phyloP scores from a whole-genome alignment of 1,140 invertebrate species.

The Caenorhabditis brenneri region DNA sequence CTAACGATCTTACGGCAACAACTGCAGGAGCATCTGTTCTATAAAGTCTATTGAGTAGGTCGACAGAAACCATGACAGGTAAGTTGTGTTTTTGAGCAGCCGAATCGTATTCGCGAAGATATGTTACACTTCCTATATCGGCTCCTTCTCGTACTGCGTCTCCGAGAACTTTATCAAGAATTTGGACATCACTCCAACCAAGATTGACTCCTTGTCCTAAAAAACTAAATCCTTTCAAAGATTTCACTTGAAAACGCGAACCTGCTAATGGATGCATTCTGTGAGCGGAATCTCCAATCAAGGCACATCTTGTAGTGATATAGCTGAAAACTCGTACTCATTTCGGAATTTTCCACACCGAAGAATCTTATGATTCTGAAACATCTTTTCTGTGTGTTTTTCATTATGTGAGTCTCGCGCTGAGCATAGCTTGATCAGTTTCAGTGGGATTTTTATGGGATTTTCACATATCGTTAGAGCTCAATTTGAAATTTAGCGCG shows the following conservation, averaged over 20 bases:
- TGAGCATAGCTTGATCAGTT: too few species aligned
- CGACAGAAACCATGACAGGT: conserved; percentile 84
- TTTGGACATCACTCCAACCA: conserved; percentile 88
- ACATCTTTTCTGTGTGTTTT: too few species aligned
- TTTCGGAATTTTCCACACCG: neutral
- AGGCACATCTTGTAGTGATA: conserved; percentile 78
- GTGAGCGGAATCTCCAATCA: conserved; percentile 94
- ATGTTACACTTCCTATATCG: conserved; percentile 76
- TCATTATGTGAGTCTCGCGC: too few species aligned
- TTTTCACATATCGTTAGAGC: too few species aligned
- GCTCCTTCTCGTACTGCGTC: conserved; percentile 79
- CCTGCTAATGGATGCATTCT: conserved; percentile 93
- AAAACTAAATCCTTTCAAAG: neutral
- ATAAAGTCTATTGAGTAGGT: conserved; percentile 86
- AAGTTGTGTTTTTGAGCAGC: conserved; percentile 83
- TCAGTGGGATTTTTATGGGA: too few species aligned
- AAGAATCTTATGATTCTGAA: too few species aligned
- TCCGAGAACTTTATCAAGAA: conserved; percentile 78
- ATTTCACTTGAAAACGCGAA: neutral
- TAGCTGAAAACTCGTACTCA: conserved; percentile 74
- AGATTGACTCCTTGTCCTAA: conserved; percentile 87
- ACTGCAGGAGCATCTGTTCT: conserved; percentile 79
- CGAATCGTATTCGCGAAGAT: conserved; percentile 84
- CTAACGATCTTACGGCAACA: conserved; percentile 83
- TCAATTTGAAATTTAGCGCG: too few species aligned